A percentile compares a stretch with the other conserved stretches of the same genome.
These are phyloP conservation scores for Limosa lapponica DNA, from an alignment of 2,797 vertebrate species.

Conservation along the genomic window DNA sequence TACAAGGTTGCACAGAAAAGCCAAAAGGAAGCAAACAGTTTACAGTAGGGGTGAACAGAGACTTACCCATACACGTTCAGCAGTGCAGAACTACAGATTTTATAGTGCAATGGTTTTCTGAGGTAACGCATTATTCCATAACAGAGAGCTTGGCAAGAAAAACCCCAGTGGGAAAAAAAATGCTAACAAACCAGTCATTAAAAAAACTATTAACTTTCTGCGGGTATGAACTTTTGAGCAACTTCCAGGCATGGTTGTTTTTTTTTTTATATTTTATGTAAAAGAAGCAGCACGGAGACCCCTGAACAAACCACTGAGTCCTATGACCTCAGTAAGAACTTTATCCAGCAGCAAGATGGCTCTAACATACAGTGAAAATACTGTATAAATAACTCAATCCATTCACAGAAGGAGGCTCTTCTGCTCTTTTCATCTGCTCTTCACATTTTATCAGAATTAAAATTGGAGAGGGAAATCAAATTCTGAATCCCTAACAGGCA, in stretches of 20 bases:
- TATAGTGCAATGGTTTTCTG: background rate
- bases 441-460: constrained; percentile 31
- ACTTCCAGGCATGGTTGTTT: background rate
- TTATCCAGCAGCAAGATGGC: background rate
- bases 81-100: constrained; percentile 15
- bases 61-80: background rate
- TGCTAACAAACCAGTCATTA: background rate
- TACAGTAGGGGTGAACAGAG: background rate
- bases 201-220: background rate
- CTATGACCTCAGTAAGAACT: background rate
- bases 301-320: background rate
- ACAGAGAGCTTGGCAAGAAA: background rate
- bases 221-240: background rate
- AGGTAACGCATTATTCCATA: background rate
- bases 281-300: background rate
- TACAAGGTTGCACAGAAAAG: background rate
- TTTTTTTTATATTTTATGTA: background rate
- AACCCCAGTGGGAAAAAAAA: background rate
- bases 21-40: background rate
- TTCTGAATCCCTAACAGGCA: constrained; percentile 32
- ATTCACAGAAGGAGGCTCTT: background rate
- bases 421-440: constrained; percentile 1
- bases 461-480: constrained; percentile 16
- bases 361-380: background rate
- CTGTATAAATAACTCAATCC: background rate